These are phyloP conservation scores for Xestia ashworthii DNA, from an alignment of 2,888 invertebrate genomes.

Conservation along the genomic window DNA sequence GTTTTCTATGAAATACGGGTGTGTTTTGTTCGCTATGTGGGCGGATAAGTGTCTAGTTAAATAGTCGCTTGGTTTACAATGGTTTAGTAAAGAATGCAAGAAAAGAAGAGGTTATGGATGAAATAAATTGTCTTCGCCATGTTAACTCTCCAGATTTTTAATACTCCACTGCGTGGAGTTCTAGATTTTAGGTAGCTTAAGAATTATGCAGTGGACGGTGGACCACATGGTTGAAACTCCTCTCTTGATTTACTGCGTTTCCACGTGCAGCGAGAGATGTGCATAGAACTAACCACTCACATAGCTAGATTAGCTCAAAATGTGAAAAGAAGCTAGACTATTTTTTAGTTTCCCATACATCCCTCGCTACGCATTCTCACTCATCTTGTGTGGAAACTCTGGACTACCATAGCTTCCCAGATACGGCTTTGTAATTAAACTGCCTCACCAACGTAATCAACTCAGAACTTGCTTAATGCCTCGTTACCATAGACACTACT, in stretches of 20 bases:
- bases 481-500: too few species aligned
- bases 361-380: too few species aligned
- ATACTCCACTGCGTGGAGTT: neutral
- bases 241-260: too few species aligned
- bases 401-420: neutral
- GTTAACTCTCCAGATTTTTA: neutral
- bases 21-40: constrained; percentile 27
- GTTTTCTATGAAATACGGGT: constrained; percentile 48
- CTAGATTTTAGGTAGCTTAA: neutral
- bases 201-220: too few species aligned
- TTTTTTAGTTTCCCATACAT: too few species aligned
- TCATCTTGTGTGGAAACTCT: too few species aligned
- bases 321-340: too few species aligned
- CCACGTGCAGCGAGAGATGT: too few species aligned
- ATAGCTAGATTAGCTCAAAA: too few species aligned
- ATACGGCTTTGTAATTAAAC: neutral
- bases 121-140: neutral
- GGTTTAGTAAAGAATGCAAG: constrained; percentile 14
- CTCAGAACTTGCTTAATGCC: neutral
- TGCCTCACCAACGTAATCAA: neutral
- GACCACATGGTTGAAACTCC: neutral
- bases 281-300: too few species aligned
- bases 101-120: neutral
- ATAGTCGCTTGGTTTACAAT: constrained; percentile 8
- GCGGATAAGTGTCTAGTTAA: constrained; percentile 23